Evolutionary conservation across 1,140 invertebrate species (phyloP), one percentile per base, ranked within the genome.

Genomic region (Apocrypta bakeri): DNA sequence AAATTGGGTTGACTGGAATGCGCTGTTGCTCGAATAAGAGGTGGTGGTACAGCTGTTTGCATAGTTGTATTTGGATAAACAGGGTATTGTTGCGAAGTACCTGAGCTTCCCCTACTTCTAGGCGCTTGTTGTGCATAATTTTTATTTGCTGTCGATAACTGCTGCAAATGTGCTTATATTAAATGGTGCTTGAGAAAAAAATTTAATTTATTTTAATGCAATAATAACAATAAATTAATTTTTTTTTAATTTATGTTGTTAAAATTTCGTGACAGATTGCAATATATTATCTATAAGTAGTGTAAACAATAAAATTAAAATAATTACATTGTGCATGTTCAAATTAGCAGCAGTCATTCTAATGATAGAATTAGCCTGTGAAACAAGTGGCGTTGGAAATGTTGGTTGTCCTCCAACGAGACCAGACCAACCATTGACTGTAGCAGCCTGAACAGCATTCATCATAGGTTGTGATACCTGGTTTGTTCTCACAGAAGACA

Each of bases 21-120:
- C 78, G 88, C 89, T 48, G 92, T 92, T 75, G 92, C 91, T 89
- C 93, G 90, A 79, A 94, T 91, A 84, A 94, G 90, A 87, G 93
- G 93, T 81, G 93, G 92, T 87, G 93, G 93, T 86, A 88, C 88
- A 82, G 92, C 89, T 83, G 88, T 85, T 84, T 90, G 91, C 87
- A 92, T 92, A 8, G 91, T 90, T 69, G 92, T 90, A 77, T 91
- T 90, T 31, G 93, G 89, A 84, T 91, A 92, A 82, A 92, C 89
- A 74, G 91, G 89, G 87, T 93, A 93, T 73, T 90, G 89, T 69
- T 89, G 85, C 87, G 91, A 89, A 72, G 85, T 85, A 74, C 87
- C 87, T 85, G 86, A 88, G 87, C 84, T 87, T 78, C 88, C 88
- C 86, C 90, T 89, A 88, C 86, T 89, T 84, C 89, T 91, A 31